Conservation (phyloP, 1,140 invertebrate genomes). For the Chymomyza costata region DNA sequence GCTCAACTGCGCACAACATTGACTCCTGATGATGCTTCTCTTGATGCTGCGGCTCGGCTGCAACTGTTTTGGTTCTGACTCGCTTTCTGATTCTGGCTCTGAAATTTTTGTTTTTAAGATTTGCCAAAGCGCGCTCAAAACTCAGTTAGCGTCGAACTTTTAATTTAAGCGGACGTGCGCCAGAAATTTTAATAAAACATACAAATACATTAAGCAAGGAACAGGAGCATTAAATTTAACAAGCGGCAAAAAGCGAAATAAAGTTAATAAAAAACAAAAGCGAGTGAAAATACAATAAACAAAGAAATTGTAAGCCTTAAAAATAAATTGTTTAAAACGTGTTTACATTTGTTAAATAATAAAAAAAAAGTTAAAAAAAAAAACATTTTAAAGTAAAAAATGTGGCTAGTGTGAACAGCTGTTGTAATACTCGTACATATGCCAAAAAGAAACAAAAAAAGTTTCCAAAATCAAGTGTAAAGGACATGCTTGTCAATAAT, state of each 20-base stretch:
- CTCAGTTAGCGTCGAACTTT: conserved; percentile 56
- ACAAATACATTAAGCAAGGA: conserved; percentile 15
- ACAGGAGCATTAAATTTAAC: conserved; percentile 7
- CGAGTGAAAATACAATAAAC: conserved; percentile 5
- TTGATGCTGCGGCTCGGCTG: conserved; percentile 20
- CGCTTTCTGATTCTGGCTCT: conserved; percentile 10
- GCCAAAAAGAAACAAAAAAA: too few relatives aligned
- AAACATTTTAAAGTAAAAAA: conserved; percentile 5
- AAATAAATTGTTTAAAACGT: not conserved
- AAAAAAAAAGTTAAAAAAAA: not conserved
- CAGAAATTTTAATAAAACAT: conserved; percentile 28
- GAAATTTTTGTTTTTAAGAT: conserved; percentile 31
- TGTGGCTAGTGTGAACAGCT: not conserved
- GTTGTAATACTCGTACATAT: too few relatives aligned
- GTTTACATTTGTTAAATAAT: not conserved
- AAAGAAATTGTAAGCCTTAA: conserved; percentile 11
- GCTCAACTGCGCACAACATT: conserved; percentile 16
- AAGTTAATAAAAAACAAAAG: not conserved
- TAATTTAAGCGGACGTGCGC: conserved; percentile 53
- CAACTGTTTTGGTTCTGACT: conserved; percentile 13
- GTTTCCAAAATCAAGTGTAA: too few relatives aligned
- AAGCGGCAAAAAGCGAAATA: conserved; percentile 24
- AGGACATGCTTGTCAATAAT: too few relatives aligned
- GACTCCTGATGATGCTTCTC: conserved; percentile 4
- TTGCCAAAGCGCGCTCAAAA: conserved; percentile 19